phyloP scores from a whole-genome alignment of 2,797 vertebrate species.

The Dipus sagitta region DNA sequence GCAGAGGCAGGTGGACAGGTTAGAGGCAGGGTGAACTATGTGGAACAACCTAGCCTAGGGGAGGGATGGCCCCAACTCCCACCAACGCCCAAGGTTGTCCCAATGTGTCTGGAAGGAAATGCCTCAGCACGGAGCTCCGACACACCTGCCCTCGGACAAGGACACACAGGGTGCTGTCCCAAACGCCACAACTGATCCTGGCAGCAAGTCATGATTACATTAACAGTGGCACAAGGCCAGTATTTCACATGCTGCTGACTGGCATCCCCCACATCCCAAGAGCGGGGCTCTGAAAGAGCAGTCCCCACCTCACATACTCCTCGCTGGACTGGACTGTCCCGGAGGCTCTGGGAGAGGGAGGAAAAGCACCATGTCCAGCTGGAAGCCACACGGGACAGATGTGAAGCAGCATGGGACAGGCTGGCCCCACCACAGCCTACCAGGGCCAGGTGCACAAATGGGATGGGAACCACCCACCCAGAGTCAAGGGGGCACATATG shows the following conservation, averaged over 20 bases:
- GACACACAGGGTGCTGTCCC: fast-evolving
- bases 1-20: neutral
- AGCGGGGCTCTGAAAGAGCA: neutral
- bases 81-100: neutral
- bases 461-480: neutral
- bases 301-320: neutral
- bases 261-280: too few species aligned
- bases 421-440: neutral
- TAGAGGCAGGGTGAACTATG: neutral
- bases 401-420: neutral
- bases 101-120: neutral
- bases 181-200: neutral
- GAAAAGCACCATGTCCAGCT: fast-evolving
- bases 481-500: fast-evolving
- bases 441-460: neutral
- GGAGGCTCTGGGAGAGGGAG: fast-evolving
- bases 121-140: fast-evolving
- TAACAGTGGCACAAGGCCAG: neutral
- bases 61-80: neutral
- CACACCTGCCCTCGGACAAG: neutral
- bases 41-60: neutral
- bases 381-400: neutral
- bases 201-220: fast-evolving
- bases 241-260: too few species aligned
- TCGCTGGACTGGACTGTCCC: fast-evolving